Conservation (phyloP, 2,888 invertebrate genomes). For the Anarsia innoxiella region DNA sequence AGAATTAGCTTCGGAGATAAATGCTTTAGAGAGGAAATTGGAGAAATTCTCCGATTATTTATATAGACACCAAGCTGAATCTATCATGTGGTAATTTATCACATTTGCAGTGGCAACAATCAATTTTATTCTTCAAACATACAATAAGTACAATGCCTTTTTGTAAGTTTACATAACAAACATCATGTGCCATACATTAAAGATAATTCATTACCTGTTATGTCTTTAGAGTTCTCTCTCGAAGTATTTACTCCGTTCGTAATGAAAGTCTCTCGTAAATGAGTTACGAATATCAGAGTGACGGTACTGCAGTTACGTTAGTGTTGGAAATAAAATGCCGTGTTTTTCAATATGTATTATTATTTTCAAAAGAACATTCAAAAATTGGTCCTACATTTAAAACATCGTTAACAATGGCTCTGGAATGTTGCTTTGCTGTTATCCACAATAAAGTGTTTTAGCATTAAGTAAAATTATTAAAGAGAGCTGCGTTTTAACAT, state of each 20-base stretch:
- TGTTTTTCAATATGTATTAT: constrained; percentile 68
- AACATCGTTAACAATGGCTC: constrained; percentile 74
- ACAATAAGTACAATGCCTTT: too few relatives aligned
- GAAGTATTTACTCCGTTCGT: background rate
- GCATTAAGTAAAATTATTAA: too few relatives aligned
- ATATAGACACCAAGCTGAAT: constrained; percentile 73
- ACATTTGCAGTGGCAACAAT: too few relatives aligned
- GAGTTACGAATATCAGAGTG: too few relatives aligned
- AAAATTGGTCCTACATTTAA: constrained; percentile 75
- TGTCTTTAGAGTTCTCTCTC: background rate
- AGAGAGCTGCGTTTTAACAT: constrained; percentile 56
- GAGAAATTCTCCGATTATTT: constrained; percentile 69
- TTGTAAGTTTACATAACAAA: too few relatives aligned
- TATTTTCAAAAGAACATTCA: constrained; percentile 75
- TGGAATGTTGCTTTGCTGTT: constrained; percentile 69
- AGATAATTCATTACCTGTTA: too few relatives aligned
- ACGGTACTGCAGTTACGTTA: too few relatives aligned
- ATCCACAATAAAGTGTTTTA: constrained; percentile 51
- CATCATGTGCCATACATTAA: too few relatives aligned
- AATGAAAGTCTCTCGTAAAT: too few relatives aligned
- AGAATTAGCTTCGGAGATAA: constrained; percentile 74
- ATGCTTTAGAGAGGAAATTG: constrained; percentile 68
- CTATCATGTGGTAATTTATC: constrained; percentile 77
- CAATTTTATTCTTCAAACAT: too few relatives aligned
- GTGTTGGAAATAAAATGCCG: constrained; percentile 29